Evolutionary conservation across 2,113 vertebrate genomes (phyloP).

Genomic region (Lethenteron reissneri): DNA sequence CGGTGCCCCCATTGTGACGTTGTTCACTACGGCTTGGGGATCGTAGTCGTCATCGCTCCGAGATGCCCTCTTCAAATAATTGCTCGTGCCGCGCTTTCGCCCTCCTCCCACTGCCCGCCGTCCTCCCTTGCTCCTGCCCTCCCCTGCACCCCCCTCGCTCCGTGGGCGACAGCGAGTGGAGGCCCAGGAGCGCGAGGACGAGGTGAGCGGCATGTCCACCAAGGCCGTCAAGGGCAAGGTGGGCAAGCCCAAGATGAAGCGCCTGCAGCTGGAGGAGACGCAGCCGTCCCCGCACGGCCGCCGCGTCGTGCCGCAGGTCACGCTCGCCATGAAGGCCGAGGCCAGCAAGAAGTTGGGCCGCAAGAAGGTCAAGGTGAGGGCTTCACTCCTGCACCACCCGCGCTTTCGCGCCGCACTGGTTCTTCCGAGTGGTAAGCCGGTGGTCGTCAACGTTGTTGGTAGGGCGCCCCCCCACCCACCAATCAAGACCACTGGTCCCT

Average conservation of each 20-base stretch:
- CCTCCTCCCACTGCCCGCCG: too few relatives aligned
- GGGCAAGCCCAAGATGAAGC: slow-evolving; percentile 24
- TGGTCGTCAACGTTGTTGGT: not conserved
- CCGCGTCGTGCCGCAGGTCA: slow-evolving; percentile 53
- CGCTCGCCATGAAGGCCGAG: slow-evolving; percentile 64
- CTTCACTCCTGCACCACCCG: not conserved
- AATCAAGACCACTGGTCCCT: slow-evolving; percentile 17
- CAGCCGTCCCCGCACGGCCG: slow-evolving; percentile 51
- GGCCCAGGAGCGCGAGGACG: slow-evolving; percentile 36
- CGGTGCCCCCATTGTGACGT: too few relatives aligned
- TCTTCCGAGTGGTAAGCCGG: not conserved
- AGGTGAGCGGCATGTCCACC: slow-evolving; percentile 13
- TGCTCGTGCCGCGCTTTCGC: too few relatives aligned
- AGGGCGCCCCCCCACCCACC: not conserved
- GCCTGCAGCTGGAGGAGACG: slow-evolving; percentile 38
- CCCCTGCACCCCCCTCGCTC: not conserved
- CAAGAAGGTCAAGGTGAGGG: slow-evolving; percentile 48
- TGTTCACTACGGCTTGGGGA: too few relatives aligned
- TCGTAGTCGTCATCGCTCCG: too few relatives aligned
- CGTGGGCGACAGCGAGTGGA: slow-evolving; percentile 28
- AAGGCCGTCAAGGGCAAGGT: slow-evolving; percentile 24
- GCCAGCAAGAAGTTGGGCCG: slow-evolving; percentile 41
- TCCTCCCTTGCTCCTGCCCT: too few relatives aligned
- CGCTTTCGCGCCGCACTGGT: slow-evolving; percentile 2
- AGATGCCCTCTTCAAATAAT: too few relatives aligned